These are phyloP conservation scores for Muscina levida DNA, from an alignment of 2,888 invertebrate species.

Conservation along the genomic window DNA sequence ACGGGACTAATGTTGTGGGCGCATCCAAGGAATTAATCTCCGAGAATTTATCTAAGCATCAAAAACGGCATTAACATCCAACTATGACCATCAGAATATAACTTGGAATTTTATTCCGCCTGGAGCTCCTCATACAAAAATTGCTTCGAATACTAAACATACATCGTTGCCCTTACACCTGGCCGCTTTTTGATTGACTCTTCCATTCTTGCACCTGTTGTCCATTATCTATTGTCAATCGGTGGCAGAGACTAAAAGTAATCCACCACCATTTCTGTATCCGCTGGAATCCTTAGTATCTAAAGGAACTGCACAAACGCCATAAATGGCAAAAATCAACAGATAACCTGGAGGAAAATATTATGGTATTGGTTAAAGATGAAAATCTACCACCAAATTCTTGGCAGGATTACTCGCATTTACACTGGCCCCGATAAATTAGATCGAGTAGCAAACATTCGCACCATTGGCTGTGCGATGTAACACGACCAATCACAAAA, in stretches of 20 bases:
- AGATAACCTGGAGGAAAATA: not conserved
- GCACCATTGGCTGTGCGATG: not conserved
- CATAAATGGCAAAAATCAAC: slow-evolving; percentile 29
- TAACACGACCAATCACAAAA: not conserved
- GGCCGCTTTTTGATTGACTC: slow-evolving; percentile 18
- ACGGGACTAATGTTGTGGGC: slow-evolving; percentile 60
- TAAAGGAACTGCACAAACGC: slow-evolving; percentile 31
- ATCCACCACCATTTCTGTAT: slow-evolving; percentile 39
- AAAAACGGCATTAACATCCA: not conserved
- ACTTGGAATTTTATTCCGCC: slow-evolving; percentile 38
- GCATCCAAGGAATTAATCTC: slow-evolving; percentile 37
- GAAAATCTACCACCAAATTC: too few species aligned
- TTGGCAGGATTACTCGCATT: not conserved
- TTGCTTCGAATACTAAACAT: slow-evolving; percentile 19
- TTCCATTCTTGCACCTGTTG: slow-evolving; percentile 5
- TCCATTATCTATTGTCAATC: not conserved
- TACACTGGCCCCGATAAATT: not conserved
- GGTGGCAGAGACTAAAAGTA: slow-evolving; percentile 47
- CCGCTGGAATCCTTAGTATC: slow-evolving; percentile 24
- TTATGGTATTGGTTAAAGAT: not conserved
- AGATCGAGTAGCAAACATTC: not conserved
- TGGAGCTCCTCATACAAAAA: slow-evolving; percentile 41
- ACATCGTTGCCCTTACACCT: slow-evolving; percentile 10
- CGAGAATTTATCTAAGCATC: not conserved
- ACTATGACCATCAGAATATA: not conserved